Conservation (phyloP, 1,140 invertebrate genomes). For the Magallana angulata region DNA sequence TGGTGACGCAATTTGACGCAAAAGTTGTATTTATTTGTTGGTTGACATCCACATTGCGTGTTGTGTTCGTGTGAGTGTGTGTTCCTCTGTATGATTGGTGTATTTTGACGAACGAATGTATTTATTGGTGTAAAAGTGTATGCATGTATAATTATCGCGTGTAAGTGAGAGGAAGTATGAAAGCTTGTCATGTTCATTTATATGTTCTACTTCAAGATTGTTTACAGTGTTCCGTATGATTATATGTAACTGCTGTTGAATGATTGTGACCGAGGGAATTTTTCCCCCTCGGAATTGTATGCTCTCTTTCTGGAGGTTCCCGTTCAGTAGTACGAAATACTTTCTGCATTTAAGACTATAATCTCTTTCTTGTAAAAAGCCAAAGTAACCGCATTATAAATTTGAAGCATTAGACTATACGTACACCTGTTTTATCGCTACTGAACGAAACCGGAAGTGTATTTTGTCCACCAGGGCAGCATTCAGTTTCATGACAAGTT, state of each 20-base stretch:
- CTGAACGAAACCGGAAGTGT: neutral
- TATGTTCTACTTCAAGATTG: neutral
- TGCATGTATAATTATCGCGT: neutral
- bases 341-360: constrained; percentile 9
- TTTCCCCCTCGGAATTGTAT: neutral
- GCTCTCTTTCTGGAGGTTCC: neutral
- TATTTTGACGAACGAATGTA: neutral
- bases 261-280: neutral
- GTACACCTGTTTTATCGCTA: neutral
- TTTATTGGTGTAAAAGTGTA: constrained; percentile 8
- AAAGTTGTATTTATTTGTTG: too few species aligned
- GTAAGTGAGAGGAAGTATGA: neutral
- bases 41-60: too few species aligned
- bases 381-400: neutral
- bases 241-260: constrained; percentile 18
- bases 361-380: constrained; percentile 3
- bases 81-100: too few species aligned
- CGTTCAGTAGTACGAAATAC: neutral
- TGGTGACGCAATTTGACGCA: too few species aligned
- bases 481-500: neutral
- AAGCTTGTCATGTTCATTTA: neutral
- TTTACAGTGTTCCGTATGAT: neutral
- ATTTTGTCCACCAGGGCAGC: neutral
- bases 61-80: too few species aligned
- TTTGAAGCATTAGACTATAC: neutral